Conservation (phyloP, 2,797 vertebrate species). For the Malurus leucopterus region DNA sequence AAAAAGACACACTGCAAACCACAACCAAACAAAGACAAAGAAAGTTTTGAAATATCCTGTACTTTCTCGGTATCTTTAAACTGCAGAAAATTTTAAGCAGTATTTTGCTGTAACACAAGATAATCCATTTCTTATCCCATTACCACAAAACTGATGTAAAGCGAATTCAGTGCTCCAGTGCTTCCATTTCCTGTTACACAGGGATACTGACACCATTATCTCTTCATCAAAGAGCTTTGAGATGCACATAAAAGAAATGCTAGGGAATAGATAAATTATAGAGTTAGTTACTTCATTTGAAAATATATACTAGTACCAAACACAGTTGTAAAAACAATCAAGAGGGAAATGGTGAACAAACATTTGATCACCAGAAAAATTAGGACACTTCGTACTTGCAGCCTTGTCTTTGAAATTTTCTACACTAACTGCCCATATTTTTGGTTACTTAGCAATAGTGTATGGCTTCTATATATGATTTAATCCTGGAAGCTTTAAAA, state of each 20-base stretch:
- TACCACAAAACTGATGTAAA: not conserved
- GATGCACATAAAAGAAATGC: not conserved
- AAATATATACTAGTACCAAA: not conserved
- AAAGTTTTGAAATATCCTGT: not conserved
- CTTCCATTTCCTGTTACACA: not conserved
- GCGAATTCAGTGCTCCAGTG: not conserved
- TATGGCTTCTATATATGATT: not conserved
- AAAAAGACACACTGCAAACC: not conserved
- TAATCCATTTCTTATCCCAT: not conserved
- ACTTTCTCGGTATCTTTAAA: not conserved
- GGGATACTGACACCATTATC: not conserved
- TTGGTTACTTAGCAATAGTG: not conserved
- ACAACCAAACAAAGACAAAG: not conserved
- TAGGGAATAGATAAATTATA: not conserved
- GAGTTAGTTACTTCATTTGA: not conserved
- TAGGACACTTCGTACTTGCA: not conserved
- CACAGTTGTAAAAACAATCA: not conserved
- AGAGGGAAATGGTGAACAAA: not conserved
- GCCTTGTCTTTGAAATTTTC: not conserved
- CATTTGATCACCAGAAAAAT: not conserved
- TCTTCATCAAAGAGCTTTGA: not conserved
- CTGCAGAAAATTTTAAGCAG: not conserved
- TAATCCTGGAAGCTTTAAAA: not conserved
- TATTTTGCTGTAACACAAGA: not conserved
- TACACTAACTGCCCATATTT: not conserved